Percentiles rank a stretch among this genome's conserved stretches.
phyloP scores from a whole-genome alignment of 2,888 invertebrate genomes.

The Drosophila colorata region DNA sequence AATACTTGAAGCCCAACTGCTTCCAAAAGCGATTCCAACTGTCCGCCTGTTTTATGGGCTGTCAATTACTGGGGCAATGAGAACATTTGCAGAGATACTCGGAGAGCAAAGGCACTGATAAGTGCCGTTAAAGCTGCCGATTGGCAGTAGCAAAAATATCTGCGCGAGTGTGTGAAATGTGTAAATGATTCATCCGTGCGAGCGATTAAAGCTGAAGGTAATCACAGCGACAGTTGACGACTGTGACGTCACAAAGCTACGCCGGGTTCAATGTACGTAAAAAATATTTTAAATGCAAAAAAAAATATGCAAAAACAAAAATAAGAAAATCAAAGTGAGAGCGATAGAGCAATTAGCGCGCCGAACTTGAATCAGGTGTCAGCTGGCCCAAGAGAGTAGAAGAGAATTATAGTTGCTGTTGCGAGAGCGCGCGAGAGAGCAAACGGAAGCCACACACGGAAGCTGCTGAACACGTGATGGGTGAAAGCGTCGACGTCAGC shows the following conservation, averaged over 20 bases:
- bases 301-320: not conserved
- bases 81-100: not conserved
- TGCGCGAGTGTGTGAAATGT: no score
- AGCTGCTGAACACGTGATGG: conserved; percentile 62
- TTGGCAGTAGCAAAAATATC: not conserved
- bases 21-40: not conserved
- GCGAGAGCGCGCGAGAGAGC: conserved; percentile 1
- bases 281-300: not conserved
- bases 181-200: not conserved
- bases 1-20: not conserved
- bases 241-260: conserved; percentile 14
- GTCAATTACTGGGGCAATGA: not conserved
- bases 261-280: conserved; percentile 26
- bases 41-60: not conserved
- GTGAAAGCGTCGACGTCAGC: conserved; percentile 28
- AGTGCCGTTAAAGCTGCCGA: not conserved
- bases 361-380: conserved; percentile 11
- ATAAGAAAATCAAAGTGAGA: conserved; percentile 5
- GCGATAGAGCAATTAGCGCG: conserved; percentile 16
- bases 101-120: not conserved
- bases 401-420: not conserved
- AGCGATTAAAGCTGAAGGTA: not conserved
- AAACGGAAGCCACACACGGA: conserved; percentile 39
- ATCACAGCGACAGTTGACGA: not conserved
- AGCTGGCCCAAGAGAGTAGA: conserved; percentile 2